A percentile compares a stretch with the other conserved stretches of the same genome.
Evolutionary conservation across 2,113 vertebrate species (phyloP).

Genomic region (Hiodon tergisus): DNA sequence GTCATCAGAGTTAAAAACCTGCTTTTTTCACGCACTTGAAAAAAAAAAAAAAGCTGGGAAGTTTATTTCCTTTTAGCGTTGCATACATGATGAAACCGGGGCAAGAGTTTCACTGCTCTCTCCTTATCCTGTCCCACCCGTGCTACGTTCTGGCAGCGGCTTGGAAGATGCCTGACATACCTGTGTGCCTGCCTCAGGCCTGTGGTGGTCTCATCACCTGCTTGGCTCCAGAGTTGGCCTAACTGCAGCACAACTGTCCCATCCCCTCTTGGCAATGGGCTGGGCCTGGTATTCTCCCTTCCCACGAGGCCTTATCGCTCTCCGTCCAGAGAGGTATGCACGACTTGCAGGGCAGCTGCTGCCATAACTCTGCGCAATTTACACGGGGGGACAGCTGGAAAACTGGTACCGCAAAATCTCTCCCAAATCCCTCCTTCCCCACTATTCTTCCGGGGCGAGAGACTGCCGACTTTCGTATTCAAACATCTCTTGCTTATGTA

Average conservation of each 20-base stretch:
- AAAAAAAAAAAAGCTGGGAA: background rate
- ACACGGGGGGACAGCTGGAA: conserved; percentile 19
- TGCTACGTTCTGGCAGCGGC: background rate
- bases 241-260: conserved; percentile 20
- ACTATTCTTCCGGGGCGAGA: background rate
- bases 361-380: conserved; percentile 10
- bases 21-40: background rate
- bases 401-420: conserved; percentile 3
- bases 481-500: no score
- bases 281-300: conserved; percentile 7
- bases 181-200: conserved; percentile 2
- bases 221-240: conserved; percentile 1
- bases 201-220: conserved; percentile 7
- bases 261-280: conserved; percentile 8
- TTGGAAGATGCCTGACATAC: conserved; percentile 12
- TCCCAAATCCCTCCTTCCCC: background rate
- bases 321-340: conserved; percentile 10
- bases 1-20: no score
- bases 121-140: background rate
- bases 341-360: conserved; percentile 17
- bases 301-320: conserved; percentile 15
- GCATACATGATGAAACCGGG: no score
- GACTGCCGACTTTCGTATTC: background rate
- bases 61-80: background rate
- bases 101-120: background rate